Conservation (phyloP, 2,113 vertebrate species). For the Xyrauchen texanus region DNA sequence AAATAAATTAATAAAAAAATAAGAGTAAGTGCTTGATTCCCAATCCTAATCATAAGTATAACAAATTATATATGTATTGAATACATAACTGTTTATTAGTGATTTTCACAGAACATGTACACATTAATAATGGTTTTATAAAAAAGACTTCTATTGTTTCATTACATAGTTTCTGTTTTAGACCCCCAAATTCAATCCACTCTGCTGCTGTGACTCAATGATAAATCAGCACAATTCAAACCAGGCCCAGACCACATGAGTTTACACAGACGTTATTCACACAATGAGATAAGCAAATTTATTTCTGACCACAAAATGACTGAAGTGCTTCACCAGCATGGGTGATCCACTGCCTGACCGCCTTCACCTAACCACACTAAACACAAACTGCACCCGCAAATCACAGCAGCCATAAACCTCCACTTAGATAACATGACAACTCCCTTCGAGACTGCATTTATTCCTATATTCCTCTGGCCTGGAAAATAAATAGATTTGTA, state of each 20-base stretch:
- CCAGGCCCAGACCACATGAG: conserved; percentile 63
- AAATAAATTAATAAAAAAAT: too few relatives aligned
- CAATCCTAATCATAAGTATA: too few relatives aligned
- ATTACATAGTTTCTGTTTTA: not conserved
- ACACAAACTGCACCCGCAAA: not conserved
- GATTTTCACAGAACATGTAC: too few relatives aligned
- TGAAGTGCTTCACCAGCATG: conserved; percentile 73
- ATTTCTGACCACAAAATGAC: conserved; percentile 59
- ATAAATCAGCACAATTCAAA: conserved; percentile 68
- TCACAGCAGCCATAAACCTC: not conserved
- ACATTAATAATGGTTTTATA: too few relatives aligned
- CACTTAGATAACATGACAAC: not conserved
- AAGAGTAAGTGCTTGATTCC: too few relatives aligned
- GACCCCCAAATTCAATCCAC: conserved; percentile 37
- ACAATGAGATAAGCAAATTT: conserved; percentile 73
- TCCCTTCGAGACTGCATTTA: too few relatives aligned
- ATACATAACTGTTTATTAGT: too few relatives aligned
- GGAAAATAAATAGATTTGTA: not conserved
- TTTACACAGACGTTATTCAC: conserved; percentile 72
- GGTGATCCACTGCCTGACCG: conserved; percentile 53
- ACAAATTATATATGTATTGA: too few relatives aligned
- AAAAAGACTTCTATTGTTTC: not conserved
- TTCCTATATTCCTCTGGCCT: not conserved
- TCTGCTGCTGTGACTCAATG: conserved; percentile 56
- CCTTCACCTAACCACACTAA: conserved; percentile 47